Base-by-base conservation (phyloP, 2,113 vertebrate species). In the Ursus arctos region DNA sequence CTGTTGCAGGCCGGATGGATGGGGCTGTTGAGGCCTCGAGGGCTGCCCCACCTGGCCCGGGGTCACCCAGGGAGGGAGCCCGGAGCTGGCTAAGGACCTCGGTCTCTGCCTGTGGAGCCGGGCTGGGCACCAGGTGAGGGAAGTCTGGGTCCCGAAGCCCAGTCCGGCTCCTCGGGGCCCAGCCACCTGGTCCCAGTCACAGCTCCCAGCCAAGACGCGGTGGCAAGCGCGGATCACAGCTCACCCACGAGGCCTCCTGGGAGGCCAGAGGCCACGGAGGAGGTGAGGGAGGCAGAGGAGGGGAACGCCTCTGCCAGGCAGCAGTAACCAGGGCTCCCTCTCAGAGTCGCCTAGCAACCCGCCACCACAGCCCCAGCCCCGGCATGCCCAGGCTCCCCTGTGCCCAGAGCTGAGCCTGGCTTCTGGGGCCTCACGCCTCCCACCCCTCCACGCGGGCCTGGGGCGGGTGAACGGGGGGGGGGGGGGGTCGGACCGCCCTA, bases 311-410 rank as follows among this genome's bases (percentile, higher is more conserved):
- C 94, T 98, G 96, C 97, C 97, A 98, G 96, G 98, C 90, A 97
- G 97, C 97, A 96, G 97, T 96, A 98, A 97, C 97, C 96, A 97
- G 93, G 97, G 93, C 84, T 98, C 86, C 91, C 86, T 96, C 80
- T 81, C 72, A 9, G 74, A 86, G 96, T 98, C 59, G 2, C 98
- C 94, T 98, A 98, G 98, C 98, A 98, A 97, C 98, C 74, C 67
- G 55, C 93, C 93, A 96, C 88, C 96, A 97, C 63, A 97, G 97
- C 85, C 95, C 87, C 24, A 16, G 95, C 85, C 94, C 84, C 1
- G 21, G 96, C 97, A 98, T 97, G 96, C 96, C 97, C 33, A 6
- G 96, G 91, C 43, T 98, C 94, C 98, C 95, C 82, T 92, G 91
- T 94, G 91, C 94, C 91, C 94, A 93, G 92, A 94, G 81, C 88